Evolutionary conservation across 1,140 invertebrate genomes (phyloP), one percentile per base, ranked within the genome.

Genomic region (Drosophila bocki): DNA sequence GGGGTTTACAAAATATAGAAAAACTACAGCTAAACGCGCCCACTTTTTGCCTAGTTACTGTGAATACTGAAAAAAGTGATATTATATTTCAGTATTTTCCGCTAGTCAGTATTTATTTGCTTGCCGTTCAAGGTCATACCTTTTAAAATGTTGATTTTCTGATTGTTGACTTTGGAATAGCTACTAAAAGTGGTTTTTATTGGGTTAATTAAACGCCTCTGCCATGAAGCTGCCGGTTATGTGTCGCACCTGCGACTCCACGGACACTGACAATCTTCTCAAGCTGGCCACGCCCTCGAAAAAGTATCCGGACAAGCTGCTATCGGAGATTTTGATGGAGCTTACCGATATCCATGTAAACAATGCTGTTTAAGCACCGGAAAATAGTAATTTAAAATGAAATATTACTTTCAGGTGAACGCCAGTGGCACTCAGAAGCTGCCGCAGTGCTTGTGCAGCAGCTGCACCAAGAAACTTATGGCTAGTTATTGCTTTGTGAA

Each of bases 171-270:
- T 61, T 69, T 80, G 50, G 64, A 69, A 58, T 50, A 44, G 35
- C 13, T 37, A 11, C 26, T 35, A 19, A 53, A 51, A 44, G 39
- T 35, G 41, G 6, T 29, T 35, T 45, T 44, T 3, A 29, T 33
- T 70, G 2, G 33, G 22, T 48, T 11, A 33, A 22, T 56, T 17
- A 6, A 39, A 47, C 22, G 48, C 13, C 17, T 8, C 42, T 26
- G 32, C 67, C 45, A 88, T 90, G 85, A 91, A 82, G 78, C 68
- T 91, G 32, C 86, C 85, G 5, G 68, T 82, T 15, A 76, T 80
- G 42, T 90, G 85, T 62, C 86, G 85, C 50, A 90, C 85, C n/a
- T 90, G 85, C 62, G 86, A 90, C 81, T 70, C 86, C 32, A 77
- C 71, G 35, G 78, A 82, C 32, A 60, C 86, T 15, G 86, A 91